These are phyloP conservation scores for Psammodynastes pulverulentus DNA, from an alignment of 2,113 vertebrate species.

Conservation along the genomic window DNA sequence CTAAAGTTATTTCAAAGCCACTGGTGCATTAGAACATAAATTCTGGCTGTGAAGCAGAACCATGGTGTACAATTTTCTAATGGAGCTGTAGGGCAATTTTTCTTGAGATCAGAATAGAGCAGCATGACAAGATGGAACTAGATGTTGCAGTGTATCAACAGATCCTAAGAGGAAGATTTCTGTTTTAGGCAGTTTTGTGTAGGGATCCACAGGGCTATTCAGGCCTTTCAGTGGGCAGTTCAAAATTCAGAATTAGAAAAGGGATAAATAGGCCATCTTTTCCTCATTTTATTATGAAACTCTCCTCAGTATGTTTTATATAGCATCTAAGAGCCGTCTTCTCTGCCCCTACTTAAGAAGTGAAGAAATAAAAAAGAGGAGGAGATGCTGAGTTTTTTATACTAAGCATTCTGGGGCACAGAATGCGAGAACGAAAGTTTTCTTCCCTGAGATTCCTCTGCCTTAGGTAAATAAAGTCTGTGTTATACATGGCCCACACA, in stretches of 20 bases:
- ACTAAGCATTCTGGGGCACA: background rate
- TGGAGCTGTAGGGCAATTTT: background rate
- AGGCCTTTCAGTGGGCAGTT: background rate
- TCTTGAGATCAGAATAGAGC: background rate
- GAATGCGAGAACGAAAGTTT: background rate
- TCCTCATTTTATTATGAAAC: too few relatives aligned
- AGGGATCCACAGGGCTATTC: background rate
- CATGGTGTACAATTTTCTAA: slow-evolving; percentile 12
- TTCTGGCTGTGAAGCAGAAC: slow-evolving; percentile 12
- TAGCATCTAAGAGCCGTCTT: background rate
- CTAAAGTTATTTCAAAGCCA: slow-evolving; percentile 4
- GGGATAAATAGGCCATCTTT: background rate
- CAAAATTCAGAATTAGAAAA: background rate
- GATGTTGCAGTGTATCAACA: background rate
- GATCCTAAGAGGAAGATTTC: background rate
- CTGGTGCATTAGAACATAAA: background rate
- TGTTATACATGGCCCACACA: background rate
- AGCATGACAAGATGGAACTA: background rate
- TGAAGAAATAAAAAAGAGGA: background rate
- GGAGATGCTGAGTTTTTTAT: background rate
- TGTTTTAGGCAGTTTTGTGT: background rate
- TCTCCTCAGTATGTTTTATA: background rate
- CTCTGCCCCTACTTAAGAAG: background rate
- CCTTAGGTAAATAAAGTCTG: background rate
- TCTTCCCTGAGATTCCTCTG: background rate